Evolutionary conservation across 2,113 vertebrate genomes (phyloP).

Genomic region (Ornithorhynchus anatinus): DNA sequence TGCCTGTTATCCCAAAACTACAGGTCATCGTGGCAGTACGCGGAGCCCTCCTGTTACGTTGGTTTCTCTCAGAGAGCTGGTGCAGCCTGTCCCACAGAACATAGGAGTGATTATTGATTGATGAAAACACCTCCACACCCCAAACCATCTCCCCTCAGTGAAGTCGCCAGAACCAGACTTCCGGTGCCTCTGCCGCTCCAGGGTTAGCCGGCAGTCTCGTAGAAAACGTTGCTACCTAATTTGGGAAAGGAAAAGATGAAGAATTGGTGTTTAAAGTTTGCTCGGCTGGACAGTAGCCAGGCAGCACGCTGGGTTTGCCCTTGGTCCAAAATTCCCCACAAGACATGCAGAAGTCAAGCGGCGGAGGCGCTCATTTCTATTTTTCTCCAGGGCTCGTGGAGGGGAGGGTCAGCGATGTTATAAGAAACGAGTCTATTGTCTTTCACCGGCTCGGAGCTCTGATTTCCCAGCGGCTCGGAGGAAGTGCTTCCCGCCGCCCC

Average conservation of each 20-base stretch:
- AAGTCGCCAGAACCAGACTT: background rate
- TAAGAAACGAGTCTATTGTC: background rate
- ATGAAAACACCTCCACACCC: too few species aligned
- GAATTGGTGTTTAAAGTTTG: slow-evolving; percentile 27
- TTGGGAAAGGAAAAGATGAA: slow-evolving; percentile 48
- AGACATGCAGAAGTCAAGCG: background rate
- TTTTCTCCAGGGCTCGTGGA: slow-evolving; percentile 1
- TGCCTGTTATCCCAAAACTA: too few species aligned
- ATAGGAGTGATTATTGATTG: background rate
- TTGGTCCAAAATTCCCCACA: background rate
- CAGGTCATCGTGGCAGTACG: too few species aligned
- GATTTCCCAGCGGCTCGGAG: slow-evolving; percentile 24
- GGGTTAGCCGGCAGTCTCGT: background rate
- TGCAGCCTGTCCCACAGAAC: rapidly evolving
- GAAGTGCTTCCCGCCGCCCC: background rate
- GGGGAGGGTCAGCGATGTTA: background rate
- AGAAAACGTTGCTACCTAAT: slow-evolving; percentile 34
- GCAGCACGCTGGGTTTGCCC: slow-evolving; percentile 11
- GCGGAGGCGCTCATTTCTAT: background rate
- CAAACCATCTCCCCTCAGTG: background rate
- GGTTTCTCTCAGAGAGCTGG: too few species aligned
- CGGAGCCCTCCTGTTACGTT: too few species aligned
- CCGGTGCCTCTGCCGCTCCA: background rate
- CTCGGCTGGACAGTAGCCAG: slow-evolving; percentile 36
- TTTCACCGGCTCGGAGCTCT: slow-evolving; percentile 4